Evolutionary conservation across 2,113 vertebrate species (phyloP), one percentile per base, ranked within the genome.

Genomic region (Odocoileus virginianus): DNA sequence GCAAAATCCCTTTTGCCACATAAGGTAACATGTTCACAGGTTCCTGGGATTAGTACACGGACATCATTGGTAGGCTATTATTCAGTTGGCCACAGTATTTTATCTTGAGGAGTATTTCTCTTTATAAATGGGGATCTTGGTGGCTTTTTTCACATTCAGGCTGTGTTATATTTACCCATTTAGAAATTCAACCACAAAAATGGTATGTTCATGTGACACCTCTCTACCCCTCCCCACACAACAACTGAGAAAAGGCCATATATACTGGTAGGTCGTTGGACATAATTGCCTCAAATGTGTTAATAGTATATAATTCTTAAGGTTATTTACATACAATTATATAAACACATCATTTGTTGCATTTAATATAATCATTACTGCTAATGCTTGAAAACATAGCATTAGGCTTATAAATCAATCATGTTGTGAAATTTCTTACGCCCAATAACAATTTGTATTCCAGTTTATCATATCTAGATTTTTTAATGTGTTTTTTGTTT

Each of bases 251-350:
- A 95, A 97, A 87, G 43, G 2, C 17, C 14, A 58, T 82, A 67
- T 15, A 58, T 83, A 81, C 28, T 25, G 54, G 36, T 36, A 84
- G 25, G 3, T 28, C 50, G 19, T 45, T 91, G 52, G 79, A 89
- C 21, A 64, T 55, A 91, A 60, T n/a, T 86, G 30, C 6, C 71
- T 91, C 14, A 87, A 78, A 89, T 91, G 11, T 61, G 1, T 45
- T 88, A 74, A 36, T 43, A 28, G 91, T 95, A 40, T n/a, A 40
- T 88, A 61, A 87, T 93, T 95, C 78, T 95, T 97, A 67, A 93
- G 47, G 13, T 23, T 87, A 74, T 90, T 96, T 95, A 87, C 15
- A 79, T 54, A 71, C 19, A 95, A 93, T 95, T 95, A 88, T 4
- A 86, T 21, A 10, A 93, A 36, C 25, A 86, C 45, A 14, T 84